Evolutionary conservation across 2,113 vertebrate genomes (phyloP), one percentile per base, ranked within the genome.

Genomic region (Lates calcarifer): DNA sequence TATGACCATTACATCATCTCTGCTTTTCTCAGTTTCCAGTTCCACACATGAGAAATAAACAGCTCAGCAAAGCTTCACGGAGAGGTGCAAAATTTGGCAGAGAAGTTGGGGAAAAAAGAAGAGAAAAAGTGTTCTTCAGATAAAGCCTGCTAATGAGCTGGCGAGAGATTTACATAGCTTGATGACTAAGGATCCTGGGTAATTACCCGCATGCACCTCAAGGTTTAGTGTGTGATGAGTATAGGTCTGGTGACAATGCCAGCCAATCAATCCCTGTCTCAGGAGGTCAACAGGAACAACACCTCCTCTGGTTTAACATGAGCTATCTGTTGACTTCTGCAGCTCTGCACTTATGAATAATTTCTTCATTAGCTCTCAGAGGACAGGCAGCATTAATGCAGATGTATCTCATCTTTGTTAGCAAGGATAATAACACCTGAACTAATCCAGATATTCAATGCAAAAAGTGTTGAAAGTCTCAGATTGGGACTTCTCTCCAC

Each of bases 181-280:
- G 80, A 86, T 90, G 86, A 93, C 82, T 77, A 90, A 83, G 85
- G 92, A 94, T 93, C 65, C 69, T 86, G 64, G 77, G 78, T 88
- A 92, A 94, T 94, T 93, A 90, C 74, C 58, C 33, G 24, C 47
- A 45, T 81, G 68, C 79, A 87, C 70, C 82, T 87, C 64, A 68
- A 83, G 85, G 61, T 83, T 93, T 93, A 82, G 85, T 91, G 71
- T 90, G 76, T 73, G 81, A 90, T 91, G 72, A 41, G 85, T 81
- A 82, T 65, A 33, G 89, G 62, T 87, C 55, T 87, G 68, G 82
- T 82, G 86, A 79, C 79, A 89, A 90, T 84, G 79, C 13, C 86
- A 88, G 90, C 43, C 58, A 82, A 83, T 81, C 79, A 41, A 47
- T 87, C 75, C 56, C 61, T 73, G 74, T 84, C 74, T 79, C 28